These are phyloP conservation scores for Eilema griseolum DNA, from an alignment of 2,888 invertebrate genomes.

Conservation along the genomic window DNA sequence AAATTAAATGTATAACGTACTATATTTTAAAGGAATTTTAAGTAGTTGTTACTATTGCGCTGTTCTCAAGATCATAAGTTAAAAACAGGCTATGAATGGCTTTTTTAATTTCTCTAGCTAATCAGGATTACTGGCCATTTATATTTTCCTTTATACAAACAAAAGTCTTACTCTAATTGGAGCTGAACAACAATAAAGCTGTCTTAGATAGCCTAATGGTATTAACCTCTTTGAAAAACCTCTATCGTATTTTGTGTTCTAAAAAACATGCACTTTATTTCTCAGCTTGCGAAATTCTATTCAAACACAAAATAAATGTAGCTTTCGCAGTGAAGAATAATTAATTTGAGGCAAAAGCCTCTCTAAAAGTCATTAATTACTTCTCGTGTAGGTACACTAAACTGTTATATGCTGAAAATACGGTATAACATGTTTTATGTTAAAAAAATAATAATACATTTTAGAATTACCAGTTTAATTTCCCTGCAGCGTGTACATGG, in stretches of 20 bases:
- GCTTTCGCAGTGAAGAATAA: conserved; percentile 23
- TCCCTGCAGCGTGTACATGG: not conserved
- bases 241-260: not conserved
- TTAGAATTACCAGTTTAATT: not conserved
- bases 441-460: not conserved
- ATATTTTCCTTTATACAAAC: too few species aligned
- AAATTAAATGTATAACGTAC: too few species aligned
- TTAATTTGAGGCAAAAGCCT: conserved; percentile 18
- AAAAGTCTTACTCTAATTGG: too few species aligned
- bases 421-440: not conserved
- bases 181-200: not conserved
- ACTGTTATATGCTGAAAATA: too few species aligned
- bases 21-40: too few species aligned
- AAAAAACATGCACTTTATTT: conserved; percentile 49
- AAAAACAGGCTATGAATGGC: too few species aligned
- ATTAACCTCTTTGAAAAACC: conserved; percentile 20
- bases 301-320: conserved; percentile 28
- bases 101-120: too few species aligned
- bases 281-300: conserved; percentile 37
- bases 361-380: conserved; percentile 7
- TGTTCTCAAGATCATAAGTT: too few species aligned
- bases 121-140: too few species aligned
- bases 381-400: not conserved
- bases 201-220: conserved; percentile 46
- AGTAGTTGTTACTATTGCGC: too few species aligned